Evolutionary conservation across 1,140 invertebrate genomes (phyloP).

Genomic region (Drosophila sulfurigaster): DNA sequence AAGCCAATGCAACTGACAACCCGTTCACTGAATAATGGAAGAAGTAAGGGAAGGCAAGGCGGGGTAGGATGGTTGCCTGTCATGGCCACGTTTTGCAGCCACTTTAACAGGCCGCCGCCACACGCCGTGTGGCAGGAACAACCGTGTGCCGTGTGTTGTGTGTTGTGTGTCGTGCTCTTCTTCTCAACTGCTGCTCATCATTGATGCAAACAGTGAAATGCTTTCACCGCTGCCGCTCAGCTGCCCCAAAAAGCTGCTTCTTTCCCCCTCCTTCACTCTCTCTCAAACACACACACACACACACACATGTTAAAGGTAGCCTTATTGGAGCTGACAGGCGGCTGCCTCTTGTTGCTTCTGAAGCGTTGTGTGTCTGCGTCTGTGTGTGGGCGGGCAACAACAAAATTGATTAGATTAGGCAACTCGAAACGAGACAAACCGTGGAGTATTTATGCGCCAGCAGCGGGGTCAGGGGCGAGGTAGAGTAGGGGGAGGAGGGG

Average conservation of each 20-base stretch:
- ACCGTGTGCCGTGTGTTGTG: background rate
- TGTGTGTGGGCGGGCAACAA: slow-evolving; percentile 29
- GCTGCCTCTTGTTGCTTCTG: slow-evolving; percentile 36
- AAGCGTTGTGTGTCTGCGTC: slow-evolving; percentile 21
- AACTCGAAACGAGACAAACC: slow-evolving; percentile 48
- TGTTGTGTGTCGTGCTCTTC: background rate
- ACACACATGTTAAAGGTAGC: slow-evolving; percentile 75
- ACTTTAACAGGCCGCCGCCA: slow-evolving; percentile 29
- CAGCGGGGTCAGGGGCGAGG: background rate
- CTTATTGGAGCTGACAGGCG: slow-evolving; percentile 76
- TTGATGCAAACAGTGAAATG: slow-evolving; percentile 82
- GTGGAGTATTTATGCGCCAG: slow-evolving; percentile 44
- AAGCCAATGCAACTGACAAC: slow-evolving; percentile 20
- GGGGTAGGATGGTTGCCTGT: slow-evolving; percentile 4
- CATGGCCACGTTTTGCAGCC: slow-evolving; percentile 43
- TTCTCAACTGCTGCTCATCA: slow-evolving; percentile 52
- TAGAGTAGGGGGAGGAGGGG: background rate
- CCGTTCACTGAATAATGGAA: slow-evolving; percentile 8
- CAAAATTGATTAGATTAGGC: slow-evolving; percentile 80
- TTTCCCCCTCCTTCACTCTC: background rate
- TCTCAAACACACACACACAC: slow-evolving; percentile 11
- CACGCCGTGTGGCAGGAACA: background rate
- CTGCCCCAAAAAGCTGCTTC: slow-evolving; percentile 16
- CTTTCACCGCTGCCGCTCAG: slow-evolving; percentile 61
- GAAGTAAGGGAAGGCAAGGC: background rate